Evolutionary conservation across 2,797 vertebrate genomes (phyloP).

Genomic region (Bucorvus abyssinicus): DNA sequence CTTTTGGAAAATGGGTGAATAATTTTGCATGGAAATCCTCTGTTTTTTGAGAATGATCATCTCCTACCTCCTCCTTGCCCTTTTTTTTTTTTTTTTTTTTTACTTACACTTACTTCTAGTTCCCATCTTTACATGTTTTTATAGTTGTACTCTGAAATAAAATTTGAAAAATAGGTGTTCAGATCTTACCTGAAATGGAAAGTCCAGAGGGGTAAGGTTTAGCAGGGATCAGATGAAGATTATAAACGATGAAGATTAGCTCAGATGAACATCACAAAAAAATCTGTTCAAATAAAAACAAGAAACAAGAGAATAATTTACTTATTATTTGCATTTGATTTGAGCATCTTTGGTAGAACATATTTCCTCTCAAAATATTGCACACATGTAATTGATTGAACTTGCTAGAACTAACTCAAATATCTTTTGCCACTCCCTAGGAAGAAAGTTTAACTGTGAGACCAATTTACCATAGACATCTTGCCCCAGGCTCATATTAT

Average conservation of each 20-base stretch:
- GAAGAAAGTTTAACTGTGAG: constrained; percentile 27
- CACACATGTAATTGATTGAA: neutral
- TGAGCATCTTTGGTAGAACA: neutral
- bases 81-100: too few species aligned
- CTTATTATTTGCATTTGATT: neutral
- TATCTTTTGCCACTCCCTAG: constrained; percentile 24
- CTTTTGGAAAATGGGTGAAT: neutral
- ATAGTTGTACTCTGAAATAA: neutral
- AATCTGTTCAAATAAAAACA: neutral
- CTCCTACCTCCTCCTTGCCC: neutral
- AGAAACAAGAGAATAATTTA: neutral
- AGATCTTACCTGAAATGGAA: neutral
- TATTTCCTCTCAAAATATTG: neutral
- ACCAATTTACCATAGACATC: constrained; percentile 4
- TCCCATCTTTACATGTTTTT: neutral
- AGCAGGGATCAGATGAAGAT: neutral
- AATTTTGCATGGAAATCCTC: neutral
- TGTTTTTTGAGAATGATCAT: neutral
- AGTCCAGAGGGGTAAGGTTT: neutral
- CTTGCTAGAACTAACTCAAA: constrained; percentile 40
- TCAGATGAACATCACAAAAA: neutral
- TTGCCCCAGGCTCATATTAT: constrained; percentile 41
- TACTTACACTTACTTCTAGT: neutral
- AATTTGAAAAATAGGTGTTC: neutral
- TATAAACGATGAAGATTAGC: neutral